phyloP scores from a whole-genome alignment of 1,140 invertebrate species.

The Drosophila subpulchrella region DNA sequence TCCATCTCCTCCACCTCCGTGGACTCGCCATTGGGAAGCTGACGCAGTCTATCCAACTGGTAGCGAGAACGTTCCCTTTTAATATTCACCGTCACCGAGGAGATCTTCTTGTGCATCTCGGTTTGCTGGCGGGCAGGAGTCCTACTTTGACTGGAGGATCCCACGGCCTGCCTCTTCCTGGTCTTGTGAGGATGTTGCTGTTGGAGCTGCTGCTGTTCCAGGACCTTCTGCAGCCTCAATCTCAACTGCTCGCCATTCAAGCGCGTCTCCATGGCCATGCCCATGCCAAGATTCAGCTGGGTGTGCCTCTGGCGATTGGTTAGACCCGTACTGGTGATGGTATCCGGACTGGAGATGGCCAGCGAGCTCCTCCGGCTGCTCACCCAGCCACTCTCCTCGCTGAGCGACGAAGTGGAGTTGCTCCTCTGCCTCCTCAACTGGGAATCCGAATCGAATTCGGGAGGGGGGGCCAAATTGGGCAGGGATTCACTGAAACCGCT shows the following conservation, averaged over 20 bases:
- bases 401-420: slow-evolving; percentile 89
- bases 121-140: slow-evolving; percentile 57
- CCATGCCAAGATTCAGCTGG: slow-evolving; percentile 71
- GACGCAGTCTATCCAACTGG: slow-evolving; percentile 68
- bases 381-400: slow-evolving; percentile 91
- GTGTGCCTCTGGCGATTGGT: slow-evolving; percentile 81
- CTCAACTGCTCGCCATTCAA: slow-evolving; percentile 87
- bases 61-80: slow-evolving; percentile 71
- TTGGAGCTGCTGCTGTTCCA: slow-evolving; percentile 78
- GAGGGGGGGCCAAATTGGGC: slow-evolving; percentile 87
- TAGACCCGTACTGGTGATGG: slow-evolving; percentile 66
- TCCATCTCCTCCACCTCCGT: slow-evolving; percentile 80
- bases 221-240: slow-evolving; percentile 86
- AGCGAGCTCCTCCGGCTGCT: slow-evolving; percentile 88
- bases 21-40: slow-evolving; percentile 74
- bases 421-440: slow-evolving; percentile 74
- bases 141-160: slow-evolving; percentile 52
- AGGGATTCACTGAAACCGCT: slow-evolving; percentile 86
- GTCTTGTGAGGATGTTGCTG: slow-evolving; percentile 62
- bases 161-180: slow-evolving; percentile 48
- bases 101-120: slow-evolving; percentile 73
- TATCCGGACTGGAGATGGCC: slow-evolving; percentile 86
- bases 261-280: slow-evolving; percentile 82
- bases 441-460: slow-evolving; percentile 79
- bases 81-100: slow-evolving; percentile 71